phyloP scores from a whole-genome alignment of 2,888 invertebrate species.

The Pristionchus entomophagus region DNA sequence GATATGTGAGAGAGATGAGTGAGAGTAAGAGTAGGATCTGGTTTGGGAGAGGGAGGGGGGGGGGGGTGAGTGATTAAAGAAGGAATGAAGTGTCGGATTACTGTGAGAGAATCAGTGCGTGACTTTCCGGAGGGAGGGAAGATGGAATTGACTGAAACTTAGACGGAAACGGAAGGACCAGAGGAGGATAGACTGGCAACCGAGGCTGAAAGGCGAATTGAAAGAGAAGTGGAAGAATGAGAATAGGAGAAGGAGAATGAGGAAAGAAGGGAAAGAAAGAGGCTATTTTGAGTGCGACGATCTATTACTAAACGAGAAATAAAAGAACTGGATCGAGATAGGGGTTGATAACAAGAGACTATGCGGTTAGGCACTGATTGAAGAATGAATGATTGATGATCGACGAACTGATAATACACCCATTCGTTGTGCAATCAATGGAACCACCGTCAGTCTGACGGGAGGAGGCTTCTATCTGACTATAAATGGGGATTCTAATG shows the following conservation, averaged over 20 bases:
- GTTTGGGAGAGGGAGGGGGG: background rate
- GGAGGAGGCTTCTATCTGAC: no score
- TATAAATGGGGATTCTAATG: background rate
- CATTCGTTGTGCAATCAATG: no score
- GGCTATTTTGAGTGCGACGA: slow-evolving; percentile 29
- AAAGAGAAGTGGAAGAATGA: background rate
- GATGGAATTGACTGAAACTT: background rate
- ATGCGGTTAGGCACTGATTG: background rate
- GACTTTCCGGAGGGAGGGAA: background rate
- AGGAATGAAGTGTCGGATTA: background rate
- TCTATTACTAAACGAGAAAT: background rate
- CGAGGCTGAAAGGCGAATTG: no score
- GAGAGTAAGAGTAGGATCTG: background rate
- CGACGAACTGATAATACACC: no score
- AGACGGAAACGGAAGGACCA: no score
- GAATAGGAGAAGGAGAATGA: background rate
- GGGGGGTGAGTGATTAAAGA: background rate
- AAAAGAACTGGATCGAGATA: background rate
- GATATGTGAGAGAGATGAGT: background rate
- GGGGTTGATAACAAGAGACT: background rate
- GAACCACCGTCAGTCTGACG: no score
- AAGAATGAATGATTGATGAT: background rate
- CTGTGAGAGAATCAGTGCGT: background rate
- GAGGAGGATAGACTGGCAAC: no score
- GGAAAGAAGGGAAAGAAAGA: background rate